These are phyloP conservation scores for Tenrec ecaudatus DNA, from an alignment of 2,113 vertebrate species.

Conservation along the genomic window DNA sequence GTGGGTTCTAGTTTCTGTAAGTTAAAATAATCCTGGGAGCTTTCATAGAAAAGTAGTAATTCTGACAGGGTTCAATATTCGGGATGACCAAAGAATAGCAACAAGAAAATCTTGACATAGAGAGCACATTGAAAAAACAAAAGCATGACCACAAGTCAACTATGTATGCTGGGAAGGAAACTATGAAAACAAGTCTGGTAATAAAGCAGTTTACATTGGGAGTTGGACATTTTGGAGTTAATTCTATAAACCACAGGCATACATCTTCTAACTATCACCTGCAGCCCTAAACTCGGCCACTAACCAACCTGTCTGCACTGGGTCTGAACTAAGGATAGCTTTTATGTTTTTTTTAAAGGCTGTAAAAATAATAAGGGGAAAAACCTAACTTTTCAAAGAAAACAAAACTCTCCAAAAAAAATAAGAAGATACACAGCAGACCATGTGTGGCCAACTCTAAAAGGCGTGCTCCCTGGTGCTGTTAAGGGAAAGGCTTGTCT, in stretches of 20 bases:
- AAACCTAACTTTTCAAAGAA: too few species aligned
- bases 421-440: slow-evolving; percentile 3
- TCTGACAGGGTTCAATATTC: background rate
- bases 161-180: background rate
- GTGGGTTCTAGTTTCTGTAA: background rate
- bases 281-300: background rate
- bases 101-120: background rate
- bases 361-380: background rate
- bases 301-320: background rate
- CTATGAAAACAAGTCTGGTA: background rate
- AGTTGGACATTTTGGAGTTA: background rate
- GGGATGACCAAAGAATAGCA: background rate
- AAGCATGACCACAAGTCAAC: background rate
- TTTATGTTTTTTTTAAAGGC: background rate
- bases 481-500: background rate
- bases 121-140: background rate
- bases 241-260: background rate
- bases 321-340: background rate
- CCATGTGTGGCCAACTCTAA: background rate
- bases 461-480: background rate
- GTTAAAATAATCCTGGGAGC: slow-evolving; percentile 18
- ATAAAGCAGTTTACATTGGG: background rate
- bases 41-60: background rate
- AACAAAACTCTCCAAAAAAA: too few species aligned
- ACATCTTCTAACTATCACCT: background rate